Evolutionary conservation across 2,113 vertebrate genomes (phyloP).

Genomic region (Pitta sordida): DNA sequence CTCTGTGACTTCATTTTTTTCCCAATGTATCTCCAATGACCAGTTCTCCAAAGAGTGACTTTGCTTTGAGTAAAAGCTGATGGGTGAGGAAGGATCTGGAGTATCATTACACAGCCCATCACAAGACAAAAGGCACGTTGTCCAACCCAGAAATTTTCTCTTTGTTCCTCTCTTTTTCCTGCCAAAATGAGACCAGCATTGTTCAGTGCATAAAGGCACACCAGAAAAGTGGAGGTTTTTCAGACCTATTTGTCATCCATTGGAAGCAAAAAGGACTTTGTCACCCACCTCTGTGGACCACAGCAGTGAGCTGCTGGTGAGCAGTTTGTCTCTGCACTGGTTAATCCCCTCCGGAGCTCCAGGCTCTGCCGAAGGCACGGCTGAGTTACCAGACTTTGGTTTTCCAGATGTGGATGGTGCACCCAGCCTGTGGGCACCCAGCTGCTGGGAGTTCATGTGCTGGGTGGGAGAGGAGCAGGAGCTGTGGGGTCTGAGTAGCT

Average conservation of each 20-base stretch:
- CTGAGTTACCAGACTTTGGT: not conserved
- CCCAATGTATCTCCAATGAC: not conserved
- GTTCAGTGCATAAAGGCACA: not conserved
- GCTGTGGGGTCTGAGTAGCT: fast-evolving
- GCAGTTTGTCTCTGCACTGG: fast-evolving
- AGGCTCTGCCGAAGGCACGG: not conserved
- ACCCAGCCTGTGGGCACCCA: not conserved
- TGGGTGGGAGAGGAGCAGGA: not conserved
- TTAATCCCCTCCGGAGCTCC: fast-evolving
- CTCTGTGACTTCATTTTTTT: not conserved
- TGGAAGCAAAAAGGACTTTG: not conserved
- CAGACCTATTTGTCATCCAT: fast-evolving
- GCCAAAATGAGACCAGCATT: not conserved
- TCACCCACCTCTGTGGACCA: not conserved
- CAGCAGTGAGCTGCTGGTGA: not conserved
- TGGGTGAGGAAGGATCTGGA: not conserved
- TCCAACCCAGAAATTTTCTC: not conserved
- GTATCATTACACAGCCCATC: not conserved
- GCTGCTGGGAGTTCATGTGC: fast-evolving
- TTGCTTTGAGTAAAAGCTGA: not conserved
- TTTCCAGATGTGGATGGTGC: not conserved
- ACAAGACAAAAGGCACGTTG: not conserved
- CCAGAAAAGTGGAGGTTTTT: not conserved
- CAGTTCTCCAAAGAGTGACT: not conserved
- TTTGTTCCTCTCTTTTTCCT: not conserved